Evolutionary conservation across 2,113 vertebrate species (phyloP), one percentile per base, ranked within the genome.

Genomic region (Thamnaconus septentrionalis): DNA sequence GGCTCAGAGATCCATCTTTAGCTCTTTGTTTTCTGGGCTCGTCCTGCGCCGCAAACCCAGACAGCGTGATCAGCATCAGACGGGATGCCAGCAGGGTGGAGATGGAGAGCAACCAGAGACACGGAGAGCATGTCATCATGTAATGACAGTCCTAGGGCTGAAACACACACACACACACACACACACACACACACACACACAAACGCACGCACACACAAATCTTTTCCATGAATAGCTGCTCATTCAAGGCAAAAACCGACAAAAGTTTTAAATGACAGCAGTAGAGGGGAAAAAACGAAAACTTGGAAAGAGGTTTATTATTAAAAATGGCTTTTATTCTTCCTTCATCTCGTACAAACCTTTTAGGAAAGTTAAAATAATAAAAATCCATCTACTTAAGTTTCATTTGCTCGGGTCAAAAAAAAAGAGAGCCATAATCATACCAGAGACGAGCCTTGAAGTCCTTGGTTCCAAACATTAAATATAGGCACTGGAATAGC

Each of bases 401-500:
- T 66, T 66, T 54, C 67, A 62, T 64, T 69, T 59, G 56, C 54
- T 3, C 56, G 78, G 66, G 43, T 64, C 75, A 67, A 51, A 47
- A 49, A 64, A 75, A 72, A 70, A 55, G 71, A 78, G 80, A 85
- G 77, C 48, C 56, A 77, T 59, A 62, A 50, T 53, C 53, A 75
- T 65, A 31, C 75, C 66, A 69, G 64, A 79, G 61, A 60, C 57
- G 56, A 84, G 73, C 54, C 67, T 85, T 83, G 80, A 61, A 82
- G 71, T 64, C 85, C 76, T 72, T 56, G 49, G 61, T 84, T 82
- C 46, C 66, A 81, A 84, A 85, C 79, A 82, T 88, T 85, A 89
- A 89, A 88, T 82, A 85, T 50, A 85, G 82, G 76, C 75, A 74
- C 67, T 80, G 79, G 67, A 86, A 83, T 56, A 83, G 83, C 82